Conservation (phyloP, 2,113 vertebrate genomes). For the Sporophila hypoxantha region DNA sequence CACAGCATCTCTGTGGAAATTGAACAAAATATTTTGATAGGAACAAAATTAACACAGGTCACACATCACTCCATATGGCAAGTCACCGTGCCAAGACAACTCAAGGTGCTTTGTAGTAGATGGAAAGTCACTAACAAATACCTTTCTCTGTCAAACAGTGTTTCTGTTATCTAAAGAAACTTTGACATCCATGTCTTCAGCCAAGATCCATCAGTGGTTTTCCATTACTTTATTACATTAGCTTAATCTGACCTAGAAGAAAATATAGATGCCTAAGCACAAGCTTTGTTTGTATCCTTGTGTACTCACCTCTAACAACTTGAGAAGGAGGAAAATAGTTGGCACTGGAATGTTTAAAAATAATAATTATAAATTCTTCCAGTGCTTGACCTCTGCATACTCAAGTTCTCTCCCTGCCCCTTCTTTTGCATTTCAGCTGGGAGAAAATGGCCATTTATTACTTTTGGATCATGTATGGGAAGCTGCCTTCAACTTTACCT, state of each 20-base stretch:
- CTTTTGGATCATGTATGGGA: neutral
- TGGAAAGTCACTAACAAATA: constrained; percentile 60
- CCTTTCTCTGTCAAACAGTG: constrained; percentile 23
- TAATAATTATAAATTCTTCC: neutral
- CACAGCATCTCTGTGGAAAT: constrained; percentile 47
- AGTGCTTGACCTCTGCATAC: neutral
- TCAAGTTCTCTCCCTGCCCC: neutral
- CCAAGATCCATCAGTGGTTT: constrained; percentile 56
- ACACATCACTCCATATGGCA: constrained; percentile 62
- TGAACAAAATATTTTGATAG: constrained; percentile 58
- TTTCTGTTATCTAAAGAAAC: constrained; percentile 39
- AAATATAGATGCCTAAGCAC: constrained; percentile 16
- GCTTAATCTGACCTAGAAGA: constrained; percentile 51
- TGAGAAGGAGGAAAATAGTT: neutral
- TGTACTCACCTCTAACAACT: neutral
- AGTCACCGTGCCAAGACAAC: constrained; percentile 47
- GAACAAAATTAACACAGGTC: constrained; percentile 60
- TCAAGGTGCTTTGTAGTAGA: constrained; percentile 60
- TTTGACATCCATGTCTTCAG: constrained; percentile 39
- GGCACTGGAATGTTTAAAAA: neutral
- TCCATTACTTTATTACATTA: constrained; percentile 42
- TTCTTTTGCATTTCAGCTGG: neutral
- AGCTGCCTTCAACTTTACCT: neutral
- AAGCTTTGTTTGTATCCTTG: neutral
- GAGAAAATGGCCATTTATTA: neutral